phyloP scores from a whole-genome alignment of 2,797 vertebrate species.

The Hafferia zeledoni region DNA sequence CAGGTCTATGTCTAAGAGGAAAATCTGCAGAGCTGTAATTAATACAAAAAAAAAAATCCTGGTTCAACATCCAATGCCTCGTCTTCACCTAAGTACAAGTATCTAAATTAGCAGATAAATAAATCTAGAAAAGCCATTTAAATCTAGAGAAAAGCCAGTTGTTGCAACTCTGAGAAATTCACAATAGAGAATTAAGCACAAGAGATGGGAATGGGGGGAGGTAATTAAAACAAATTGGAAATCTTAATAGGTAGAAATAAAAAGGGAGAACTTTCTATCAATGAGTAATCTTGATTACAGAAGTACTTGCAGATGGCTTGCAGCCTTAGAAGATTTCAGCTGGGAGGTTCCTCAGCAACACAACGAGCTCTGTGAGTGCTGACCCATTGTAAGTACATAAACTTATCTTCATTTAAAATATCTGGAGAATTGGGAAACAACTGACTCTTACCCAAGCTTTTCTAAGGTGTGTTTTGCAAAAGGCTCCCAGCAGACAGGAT shows the following conservation, averaged over 20 bases:
- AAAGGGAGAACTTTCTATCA: not conserved
- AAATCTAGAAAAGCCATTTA: not conserved
- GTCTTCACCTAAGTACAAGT: not conserved
- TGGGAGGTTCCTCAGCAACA: conserved; percentile 1
- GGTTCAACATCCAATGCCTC: not conserved
- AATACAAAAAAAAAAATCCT: not conserved
- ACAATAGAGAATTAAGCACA: not conserved
- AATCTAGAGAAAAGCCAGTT: not conserved
- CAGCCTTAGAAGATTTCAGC: not conserved
- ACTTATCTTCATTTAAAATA: conserved; percentile 11
- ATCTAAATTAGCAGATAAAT: not conserved
- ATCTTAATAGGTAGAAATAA: not conserved
- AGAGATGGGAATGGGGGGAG: not conserved
- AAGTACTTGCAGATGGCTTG: conserved; percentile 24
- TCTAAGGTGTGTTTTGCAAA: not conserved
- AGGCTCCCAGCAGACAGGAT: not conserved
- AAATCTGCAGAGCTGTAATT: not conserved
- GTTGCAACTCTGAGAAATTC: not conserved
- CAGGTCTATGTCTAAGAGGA: not conserved
- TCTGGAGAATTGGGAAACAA: not conserved
- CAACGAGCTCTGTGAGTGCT: not conserved
- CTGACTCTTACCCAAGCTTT: not conserved
- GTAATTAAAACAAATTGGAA: conserved; percentile 39
- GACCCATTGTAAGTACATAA: conserved; percentile 3
- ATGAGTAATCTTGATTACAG: not conserved